These are phyloP conservation scores for Ginglymostoma cirratum DNA, from an alignment of 2,113 vertebrate species.

Conservation along the genomic window DNA sequence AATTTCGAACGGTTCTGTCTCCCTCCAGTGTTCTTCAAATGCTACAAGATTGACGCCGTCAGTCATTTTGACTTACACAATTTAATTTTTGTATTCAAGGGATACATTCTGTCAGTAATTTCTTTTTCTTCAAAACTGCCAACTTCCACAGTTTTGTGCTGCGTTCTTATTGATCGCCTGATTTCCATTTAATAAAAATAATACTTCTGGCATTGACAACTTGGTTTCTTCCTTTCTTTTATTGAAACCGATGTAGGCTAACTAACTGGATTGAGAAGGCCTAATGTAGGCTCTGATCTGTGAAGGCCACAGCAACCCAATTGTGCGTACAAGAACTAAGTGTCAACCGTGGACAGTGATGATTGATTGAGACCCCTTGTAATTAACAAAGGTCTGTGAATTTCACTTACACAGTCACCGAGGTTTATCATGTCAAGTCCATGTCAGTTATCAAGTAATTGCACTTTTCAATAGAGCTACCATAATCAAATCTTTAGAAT, in stretches of 20 bases:
- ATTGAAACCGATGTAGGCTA: conserved; percentile 41
- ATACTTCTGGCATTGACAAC: conserved; percentile 42
- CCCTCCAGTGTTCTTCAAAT: conserved; percentile 36
- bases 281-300: conserved; percentile 46
- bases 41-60: conserved; percentile 21
- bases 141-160: conserved; percentile 38
- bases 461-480: not conserved
- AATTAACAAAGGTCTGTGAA: conserved; percentile 48
- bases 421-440: not conserved
- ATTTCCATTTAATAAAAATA: conserved; percentile 44
- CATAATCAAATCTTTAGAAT: not conserved
- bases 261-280: conserved; percentile 40
- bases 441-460: conserved; percentile 3
- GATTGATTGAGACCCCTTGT: conserved; percentile 46
- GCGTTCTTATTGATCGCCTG: conserved; percentile 43
- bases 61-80: not conserved
- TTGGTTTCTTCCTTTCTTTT: conserved; percentile 37
- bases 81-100: conserved; percentile 40
- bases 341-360: conserved; percentile 49
- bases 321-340: conserved; percentile 48
- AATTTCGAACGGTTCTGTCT: conserved; percentile 34
- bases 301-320: conserved; percentile 50
- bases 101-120: conserved; percentile 39
- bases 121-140: conserved; percentile 43
- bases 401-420: conserved; percentile 15